Percentiles rank a stretch among this genome's conserved stretches.
Conservation (phyloP, 1,140 invertebrate species). For the Melitaea cinxia region DNA sequence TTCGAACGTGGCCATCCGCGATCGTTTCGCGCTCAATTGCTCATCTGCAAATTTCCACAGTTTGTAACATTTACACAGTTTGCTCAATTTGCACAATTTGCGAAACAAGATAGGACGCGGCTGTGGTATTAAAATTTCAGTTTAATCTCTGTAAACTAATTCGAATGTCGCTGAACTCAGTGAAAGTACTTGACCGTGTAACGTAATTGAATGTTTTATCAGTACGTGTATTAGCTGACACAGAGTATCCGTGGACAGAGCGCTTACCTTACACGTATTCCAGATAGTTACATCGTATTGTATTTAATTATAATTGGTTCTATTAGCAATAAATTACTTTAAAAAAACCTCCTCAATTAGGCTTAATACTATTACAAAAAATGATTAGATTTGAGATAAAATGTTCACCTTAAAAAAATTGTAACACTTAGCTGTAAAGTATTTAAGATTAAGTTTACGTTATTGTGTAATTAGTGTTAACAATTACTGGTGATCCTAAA, state of each 20-base stretch:
- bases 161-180: constrained; percentile 27
- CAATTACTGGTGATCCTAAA: too few species aligned
- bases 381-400: too few species aligned
- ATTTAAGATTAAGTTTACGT: too few species aligned
- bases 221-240: constrained; percentile 2
- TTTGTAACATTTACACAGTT: too few species aligned
- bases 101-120: constrained; percentile 6
- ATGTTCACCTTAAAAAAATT: too few species aligned
- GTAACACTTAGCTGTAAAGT: too few species aligned
- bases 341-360: too few species aligned
- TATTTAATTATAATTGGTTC: too few species aligned
- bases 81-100: constrained; percentile 3
- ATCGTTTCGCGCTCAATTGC: not conserved
- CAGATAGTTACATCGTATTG: not conserved
- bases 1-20: too few species aligned
- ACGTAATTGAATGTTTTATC: constrained; percentile 28
- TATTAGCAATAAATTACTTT: too few species aligned
- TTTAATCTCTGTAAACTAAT: constrained; percentile 13
- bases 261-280: not conserved
- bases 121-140: constrained; percentile 6
- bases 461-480: too few species aligned
- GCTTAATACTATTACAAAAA: too few species aligned
- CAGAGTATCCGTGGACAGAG: constrained; percentile 18
- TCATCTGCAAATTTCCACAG: not conserved
- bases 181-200: constrained; percentile 23